phyloP scores from a whole-genome alignment of 2,113 vertebrate genomes.

The Thymallus thymallus region DNA sequence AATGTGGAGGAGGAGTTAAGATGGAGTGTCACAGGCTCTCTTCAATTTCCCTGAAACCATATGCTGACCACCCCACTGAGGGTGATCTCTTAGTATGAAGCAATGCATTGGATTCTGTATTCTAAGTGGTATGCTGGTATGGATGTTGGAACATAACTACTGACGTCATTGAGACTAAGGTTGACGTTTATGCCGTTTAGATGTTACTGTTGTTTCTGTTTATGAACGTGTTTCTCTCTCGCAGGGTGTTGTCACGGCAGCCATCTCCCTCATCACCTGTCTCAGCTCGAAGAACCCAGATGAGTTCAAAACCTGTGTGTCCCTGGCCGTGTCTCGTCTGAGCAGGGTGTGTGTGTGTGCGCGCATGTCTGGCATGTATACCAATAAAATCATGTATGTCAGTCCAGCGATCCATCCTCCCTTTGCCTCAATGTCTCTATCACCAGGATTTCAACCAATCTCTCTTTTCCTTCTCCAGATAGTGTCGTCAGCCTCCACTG shows the following conservation, averaged over 20 bases:
- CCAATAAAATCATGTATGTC: too few species aligned
- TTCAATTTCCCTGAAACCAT: too few species aligned
- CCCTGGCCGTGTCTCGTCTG: constrained; percentile 86
- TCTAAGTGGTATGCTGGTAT: too few species aligned
- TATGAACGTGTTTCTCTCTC: constrained; percentile 3
- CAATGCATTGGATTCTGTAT: too few species aligned
- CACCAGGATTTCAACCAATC: neutral
- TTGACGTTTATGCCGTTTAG: too few species aligned
- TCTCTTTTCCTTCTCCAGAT: constrained; percentile 68
- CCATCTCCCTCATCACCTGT: constrained; percentile 88
- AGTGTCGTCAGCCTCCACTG: constrained; percentile 89
- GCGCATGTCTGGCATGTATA: too few species aligned
- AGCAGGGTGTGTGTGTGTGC: constrained; percentile 76
- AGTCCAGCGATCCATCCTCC: too few species aligned
- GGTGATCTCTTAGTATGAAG: too few species aligned
- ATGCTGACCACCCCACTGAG: too few species aligned
- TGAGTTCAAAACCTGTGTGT: constrained; percentile 91
- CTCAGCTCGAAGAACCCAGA: constrained; percentile 93
- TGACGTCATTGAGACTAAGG: neutral
- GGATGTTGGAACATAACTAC: neutral
- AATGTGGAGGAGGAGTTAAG: too few species aligned
- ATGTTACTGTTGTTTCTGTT: neutral
- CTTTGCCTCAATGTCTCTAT: neutral
- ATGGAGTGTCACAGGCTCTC: too few species aligned
- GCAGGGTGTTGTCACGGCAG: constrained; percentile 90